These are phyloP conservation scores for Aleiodes sp. DNA, from an alignment of 1,140 invertebrate species.

Conservation along the genomic window DNA sequence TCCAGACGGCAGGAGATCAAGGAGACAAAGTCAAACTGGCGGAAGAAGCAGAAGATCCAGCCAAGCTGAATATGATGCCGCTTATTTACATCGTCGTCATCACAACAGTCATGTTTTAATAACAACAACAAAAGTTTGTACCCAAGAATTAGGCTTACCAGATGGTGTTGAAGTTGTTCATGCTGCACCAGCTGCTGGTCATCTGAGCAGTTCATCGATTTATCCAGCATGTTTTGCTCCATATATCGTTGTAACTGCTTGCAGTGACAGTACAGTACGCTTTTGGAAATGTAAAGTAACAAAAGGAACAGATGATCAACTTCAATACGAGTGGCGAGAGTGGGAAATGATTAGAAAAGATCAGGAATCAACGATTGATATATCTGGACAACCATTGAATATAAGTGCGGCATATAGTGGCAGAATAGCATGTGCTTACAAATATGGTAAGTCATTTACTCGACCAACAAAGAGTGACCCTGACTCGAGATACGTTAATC, in stretches of 20 bases:
- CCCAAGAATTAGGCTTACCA: conserved; percentile 85
- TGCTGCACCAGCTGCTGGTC: conserved; percentile 92
- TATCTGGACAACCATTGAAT: conserved; percentile 87
- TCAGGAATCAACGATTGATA: conserved; percentile 86
- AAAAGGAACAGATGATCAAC: conserved; percentile 63
- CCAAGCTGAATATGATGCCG: conserved; percentile 56
- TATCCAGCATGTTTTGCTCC: conserved; percentile 98
- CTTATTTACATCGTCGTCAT: conserved; percentile 50
- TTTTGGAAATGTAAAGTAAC: conserved; percentile 79
- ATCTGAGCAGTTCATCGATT: conserved; percentile 97
- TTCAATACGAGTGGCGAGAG: conserved; percentile 83
- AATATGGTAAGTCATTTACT: conserved; percentile 87
- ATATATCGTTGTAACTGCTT: conserved; percentile 94
- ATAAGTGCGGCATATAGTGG: conserved; percentile 98
- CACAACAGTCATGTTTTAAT: conserved; percentile 70
- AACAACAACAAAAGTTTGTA: conserved; percentile 79
- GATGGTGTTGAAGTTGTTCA: conserved; percentile 91
- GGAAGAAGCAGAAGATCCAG: conserved; percentile 56
- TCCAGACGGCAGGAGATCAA: conserved; percentile 56
- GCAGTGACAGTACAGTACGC: conserved; percentile 82
- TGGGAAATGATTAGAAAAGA: conserved; percentile 90
- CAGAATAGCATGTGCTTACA: conserved; percentile 95
- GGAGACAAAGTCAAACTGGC: conserved; percentile 56
- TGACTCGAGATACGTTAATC: conserved; percentile 88
- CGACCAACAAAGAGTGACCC: conserved; percentile 79